Evolutionary conservation across 2,113 vertebrate genomes (phyloP).

Genomic region (Fregetta grallaria): DNA sequence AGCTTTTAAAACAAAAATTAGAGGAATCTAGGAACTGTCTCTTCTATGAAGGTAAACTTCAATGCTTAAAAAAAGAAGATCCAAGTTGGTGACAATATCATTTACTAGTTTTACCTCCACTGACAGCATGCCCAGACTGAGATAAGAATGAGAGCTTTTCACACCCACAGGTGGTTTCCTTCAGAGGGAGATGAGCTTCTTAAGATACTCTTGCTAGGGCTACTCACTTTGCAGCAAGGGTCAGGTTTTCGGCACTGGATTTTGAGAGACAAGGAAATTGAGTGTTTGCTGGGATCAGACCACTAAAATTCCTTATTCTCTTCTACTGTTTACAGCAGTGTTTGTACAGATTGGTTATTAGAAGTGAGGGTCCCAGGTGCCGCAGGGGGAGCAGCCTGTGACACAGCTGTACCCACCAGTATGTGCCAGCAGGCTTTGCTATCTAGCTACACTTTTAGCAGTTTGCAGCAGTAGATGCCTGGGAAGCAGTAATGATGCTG

Average conservation of each 20-base stretch:
- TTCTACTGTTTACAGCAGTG: neutral
- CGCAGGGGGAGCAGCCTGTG: neutral
- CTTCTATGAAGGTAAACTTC: neutral
- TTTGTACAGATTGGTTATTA: neutral
- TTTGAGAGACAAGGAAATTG: neutral
- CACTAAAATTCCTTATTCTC: neutral
- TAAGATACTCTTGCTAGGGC: neutral
- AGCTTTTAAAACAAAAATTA: neutral
- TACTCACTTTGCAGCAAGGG: neutral
- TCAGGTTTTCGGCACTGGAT: neutral
- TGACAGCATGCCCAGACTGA: neutral
- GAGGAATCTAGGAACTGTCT: neutral
- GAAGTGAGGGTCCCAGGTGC: neutral
- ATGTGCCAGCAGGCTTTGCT: neutral
- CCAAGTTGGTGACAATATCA: neutral
- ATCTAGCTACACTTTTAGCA: neutral
- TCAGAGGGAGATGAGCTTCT: neutral
- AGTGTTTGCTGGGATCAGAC: accelerated
- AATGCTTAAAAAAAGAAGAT: neutral
- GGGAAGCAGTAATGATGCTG: neutral
- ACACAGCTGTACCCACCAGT: neutral
- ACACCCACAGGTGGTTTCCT: neutral
- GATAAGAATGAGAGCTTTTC: neutral
- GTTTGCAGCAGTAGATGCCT: neutral
- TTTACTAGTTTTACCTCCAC: neutral